Percentiles rank a stretch among this genome's conserved stretches.
Evolutionary conservation across 2,797 vertebrate genomes (phyloP).

Genomic region (Chelon auratus): DNA sequence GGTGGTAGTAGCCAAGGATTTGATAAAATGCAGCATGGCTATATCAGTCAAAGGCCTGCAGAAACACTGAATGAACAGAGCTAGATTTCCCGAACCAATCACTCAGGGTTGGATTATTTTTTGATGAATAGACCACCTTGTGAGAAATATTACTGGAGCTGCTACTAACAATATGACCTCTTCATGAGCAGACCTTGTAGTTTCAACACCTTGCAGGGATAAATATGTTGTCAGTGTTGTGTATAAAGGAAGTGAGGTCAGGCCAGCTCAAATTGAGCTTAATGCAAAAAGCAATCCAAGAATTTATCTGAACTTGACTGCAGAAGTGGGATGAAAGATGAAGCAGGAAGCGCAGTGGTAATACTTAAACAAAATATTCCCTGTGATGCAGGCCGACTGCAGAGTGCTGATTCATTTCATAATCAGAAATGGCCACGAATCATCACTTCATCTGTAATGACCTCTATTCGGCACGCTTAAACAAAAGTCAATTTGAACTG

Average conservation of each 20-base stretch:
- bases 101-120: constrained; percentile 24
- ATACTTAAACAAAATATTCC: constrained; percentile 31
- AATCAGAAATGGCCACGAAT: constrained; percentile 35
- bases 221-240: constrained; percentile 12
- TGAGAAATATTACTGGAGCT: constrained; percentile 22
- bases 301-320: constrained; percentile 41
- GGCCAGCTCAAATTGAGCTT: constrained; percentile 21
- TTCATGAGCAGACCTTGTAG: constrained; percentile 23
- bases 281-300: constrained; percentile 37
- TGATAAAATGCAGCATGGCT: constrained; percentile 41
- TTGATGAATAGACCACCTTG: constrained; percentile 22
- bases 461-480: constrained; percentile 18
- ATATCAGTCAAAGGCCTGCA: constrained; percentile 33
- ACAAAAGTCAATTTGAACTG: constrained; percentile 6
- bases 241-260: constrained; percentile 44
- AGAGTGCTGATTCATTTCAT: constrained; percentile 44
- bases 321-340: constrained; percentile 31
- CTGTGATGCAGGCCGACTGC: constrained; percentile 30
- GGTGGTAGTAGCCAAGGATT: constrained; percentile 34
- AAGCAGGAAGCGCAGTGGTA: constrained; percentile 18
- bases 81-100: constrained; percentile 40
- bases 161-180: constrained; percentile 23
- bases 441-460: constrained; percentile 39
- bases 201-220: constrained; percentile 28
- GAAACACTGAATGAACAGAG: constrained; percentile 34